A percentile compares a stretch with the other conserved stretches of the same genome.
phyloP scores from a whole-genome alignment of 2,797 vertebrate species.

The Cossypha heuglini region DNA sequence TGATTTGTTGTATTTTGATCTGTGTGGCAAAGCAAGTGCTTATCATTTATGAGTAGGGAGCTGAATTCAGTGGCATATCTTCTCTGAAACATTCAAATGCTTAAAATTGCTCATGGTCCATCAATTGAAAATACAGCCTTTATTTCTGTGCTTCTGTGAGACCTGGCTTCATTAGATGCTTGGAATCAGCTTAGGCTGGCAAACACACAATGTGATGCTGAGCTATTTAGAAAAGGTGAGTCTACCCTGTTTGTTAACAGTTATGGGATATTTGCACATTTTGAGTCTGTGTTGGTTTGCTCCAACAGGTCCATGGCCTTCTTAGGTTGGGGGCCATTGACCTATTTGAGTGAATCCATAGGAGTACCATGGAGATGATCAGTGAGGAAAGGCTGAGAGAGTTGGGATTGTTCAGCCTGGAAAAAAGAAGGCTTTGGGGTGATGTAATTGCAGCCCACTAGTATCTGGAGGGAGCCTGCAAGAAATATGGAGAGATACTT shows the following conservation, averaged over 20 bases:
- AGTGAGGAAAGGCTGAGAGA: background rate
- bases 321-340: background rate
- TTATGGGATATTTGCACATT: background rate
- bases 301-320: background rate
- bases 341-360: background rate
- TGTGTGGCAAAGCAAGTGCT: background rate
- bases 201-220: background rate
- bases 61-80: background rate
- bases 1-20: background rate
- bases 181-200: background rate
- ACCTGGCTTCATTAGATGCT: background rate
- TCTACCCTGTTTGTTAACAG: background rate
- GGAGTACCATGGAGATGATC: background rate
- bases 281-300: background rate
- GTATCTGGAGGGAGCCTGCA: background rate
- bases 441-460: background rate
- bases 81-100: background rate
- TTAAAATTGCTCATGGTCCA: background rate
- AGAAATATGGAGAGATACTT: background rate
- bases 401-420: background rate
- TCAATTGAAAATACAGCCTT: background rate
- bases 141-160: background rate
- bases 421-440: fast-evolving
- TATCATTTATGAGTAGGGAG: background rate
- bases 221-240: background rate